Conservation (phyloP, 2,888 invertebrate species). For the Strigamia crassipes region DNA sequence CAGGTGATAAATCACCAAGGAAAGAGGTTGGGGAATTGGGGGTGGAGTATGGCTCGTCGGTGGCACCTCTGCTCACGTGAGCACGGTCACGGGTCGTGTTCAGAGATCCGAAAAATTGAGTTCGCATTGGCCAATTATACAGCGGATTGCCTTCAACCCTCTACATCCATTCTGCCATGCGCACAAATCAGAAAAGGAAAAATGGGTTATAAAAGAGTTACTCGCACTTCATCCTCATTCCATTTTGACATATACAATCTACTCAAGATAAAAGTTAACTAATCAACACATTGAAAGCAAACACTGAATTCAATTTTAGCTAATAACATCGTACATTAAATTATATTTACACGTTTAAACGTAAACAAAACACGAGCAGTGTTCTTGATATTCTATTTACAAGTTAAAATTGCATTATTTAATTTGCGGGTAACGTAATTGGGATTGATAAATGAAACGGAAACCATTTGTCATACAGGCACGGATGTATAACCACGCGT, state of each 20-base stretch:
- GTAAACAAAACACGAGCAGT: no score
- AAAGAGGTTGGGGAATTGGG: slow-evolving; percentile 13
- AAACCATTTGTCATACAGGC: not conserved
- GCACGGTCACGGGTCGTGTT: slow-evolving; percentile 15
- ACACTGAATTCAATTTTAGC: not conserved
- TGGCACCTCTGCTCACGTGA: slow-evolving; percentile 5
- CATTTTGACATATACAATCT: not conserved
- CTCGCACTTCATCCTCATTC: slow-evolving; percentile 11
- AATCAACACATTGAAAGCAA: no score
- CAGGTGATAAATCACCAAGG: slow-evolving; percentile 12
- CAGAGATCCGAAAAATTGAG: slow-evolving; percentile 26
- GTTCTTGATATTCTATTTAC: no score
- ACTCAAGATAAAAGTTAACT: not conserved
- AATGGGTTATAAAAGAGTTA: slow-evolving; percentile 17
- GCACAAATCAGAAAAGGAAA: slow-evolving; percentile 7
- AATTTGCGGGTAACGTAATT: not conserved
- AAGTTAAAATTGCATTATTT: not conserved
- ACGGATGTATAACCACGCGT: not conserved
- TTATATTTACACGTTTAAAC: no score
- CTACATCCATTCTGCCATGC: not conserved
- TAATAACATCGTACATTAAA: no score
- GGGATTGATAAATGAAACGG: not conserved
- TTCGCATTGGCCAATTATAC: slow-evolving; percentile 23
- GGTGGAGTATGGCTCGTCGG: not conserved
- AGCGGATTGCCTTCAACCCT: slow-evolving; percentile 20